Evolutionary conservation across 2,888 invertebrate genomes (phyloP).

Genomic region (Pharmacophagus antenor): DNA sequence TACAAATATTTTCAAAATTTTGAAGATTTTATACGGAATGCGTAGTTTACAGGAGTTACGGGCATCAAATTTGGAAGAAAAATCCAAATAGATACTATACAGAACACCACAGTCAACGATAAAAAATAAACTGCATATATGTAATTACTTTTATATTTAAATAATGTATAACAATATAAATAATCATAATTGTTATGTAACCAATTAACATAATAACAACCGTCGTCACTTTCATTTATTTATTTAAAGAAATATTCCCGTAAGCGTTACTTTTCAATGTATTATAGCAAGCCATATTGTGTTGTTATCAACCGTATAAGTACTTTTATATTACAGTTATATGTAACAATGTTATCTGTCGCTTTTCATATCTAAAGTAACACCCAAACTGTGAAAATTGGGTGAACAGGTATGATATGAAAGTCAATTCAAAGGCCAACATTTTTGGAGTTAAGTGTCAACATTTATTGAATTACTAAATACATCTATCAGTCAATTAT

Average conservation of each 20-base stretch:
- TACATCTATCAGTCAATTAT: no score
- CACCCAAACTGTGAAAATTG: neutral
- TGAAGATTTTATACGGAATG: no score
- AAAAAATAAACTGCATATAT: neutral
- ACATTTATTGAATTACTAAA: no score
- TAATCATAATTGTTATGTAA: neutral
- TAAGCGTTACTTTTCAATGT: neutral
- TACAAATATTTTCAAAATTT: no score
- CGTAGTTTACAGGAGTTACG: no score
- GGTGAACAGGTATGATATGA: neutral
- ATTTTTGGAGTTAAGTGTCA: neutral
- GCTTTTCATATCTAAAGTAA: neutral
- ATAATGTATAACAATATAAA: neutral
- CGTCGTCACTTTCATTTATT: neutral
- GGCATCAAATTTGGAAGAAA: no score
- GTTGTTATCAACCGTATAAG: constrained; percentile 14
- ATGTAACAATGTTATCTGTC: constrained; percentile 3
- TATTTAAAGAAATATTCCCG: neutral
- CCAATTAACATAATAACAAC: neutral
- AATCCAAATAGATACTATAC: neutral
- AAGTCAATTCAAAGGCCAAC: neutral
- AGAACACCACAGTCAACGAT: neutral
- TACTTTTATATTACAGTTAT: constrained; percentile 6
- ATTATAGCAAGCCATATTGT: constrained; percentile 4
- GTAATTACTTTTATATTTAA: neutral